phyloP scores from a whole-genome alignment of 2,888 invertebrate species.

The Parnassius mnemosyne region DNA sequence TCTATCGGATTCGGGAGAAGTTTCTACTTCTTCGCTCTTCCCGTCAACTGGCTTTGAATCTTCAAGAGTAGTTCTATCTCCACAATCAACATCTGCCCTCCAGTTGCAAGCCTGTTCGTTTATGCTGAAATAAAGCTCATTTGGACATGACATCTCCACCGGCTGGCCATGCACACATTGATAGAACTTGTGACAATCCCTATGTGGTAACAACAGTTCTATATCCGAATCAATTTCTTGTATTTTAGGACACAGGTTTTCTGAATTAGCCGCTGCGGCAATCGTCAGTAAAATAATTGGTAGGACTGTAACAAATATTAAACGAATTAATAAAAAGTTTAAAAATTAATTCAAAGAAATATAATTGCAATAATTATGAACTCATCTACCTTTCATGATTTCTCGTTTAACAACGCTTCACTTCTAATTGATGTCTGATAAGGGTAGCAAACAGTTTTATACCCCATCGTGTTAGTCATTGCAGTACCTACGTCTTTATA shows the following conservation, averaged over 20 bases:
- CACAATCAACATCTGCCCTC: constrained; percentile 81
- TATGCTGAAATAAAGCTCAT: constrained; percentile 79
- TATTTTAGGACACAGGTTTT: constrained; percentile 1
- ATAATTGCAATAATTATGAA: neutral
- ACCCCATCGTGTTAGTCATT: constrained; percentile 3
- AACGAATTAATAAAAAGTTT: neutral
- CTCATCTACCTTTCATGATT: constrained; percentile 14
- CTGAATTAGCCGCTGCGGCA: neutral
- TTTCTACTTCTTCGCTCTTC: neutral
- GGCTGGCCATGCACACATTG: constrained; percentile 84
- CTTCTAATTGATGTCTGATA: neutral
- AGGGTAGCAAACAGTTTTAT: constrained; percentile 8
- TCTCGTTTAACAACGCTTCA: neutral
- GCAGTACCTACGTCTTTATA: neutral
- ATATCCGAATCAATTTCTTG: constrained; percentile 53
- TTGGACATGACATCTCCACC: constrained; percentile 79
- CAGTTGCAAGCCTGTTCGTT: constrained; percentile 81
- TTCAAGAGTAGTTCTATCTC: constrained; percentile 50
- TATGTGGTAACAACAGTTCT: constrained; percentile 77
- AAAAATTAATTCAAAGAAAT: neutral
- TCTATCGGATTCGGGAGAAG: no score
- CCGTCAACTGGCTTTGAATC: neutral
- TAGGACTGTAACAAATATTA: neutral
- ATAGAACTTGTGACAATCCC: constrained; percentile 82
- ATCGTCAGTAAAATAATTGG: neutral